Base-by-base conservation (phyloP, 2,888 invertebrate genomes). In the Argyresthia goedartella region DNA sequence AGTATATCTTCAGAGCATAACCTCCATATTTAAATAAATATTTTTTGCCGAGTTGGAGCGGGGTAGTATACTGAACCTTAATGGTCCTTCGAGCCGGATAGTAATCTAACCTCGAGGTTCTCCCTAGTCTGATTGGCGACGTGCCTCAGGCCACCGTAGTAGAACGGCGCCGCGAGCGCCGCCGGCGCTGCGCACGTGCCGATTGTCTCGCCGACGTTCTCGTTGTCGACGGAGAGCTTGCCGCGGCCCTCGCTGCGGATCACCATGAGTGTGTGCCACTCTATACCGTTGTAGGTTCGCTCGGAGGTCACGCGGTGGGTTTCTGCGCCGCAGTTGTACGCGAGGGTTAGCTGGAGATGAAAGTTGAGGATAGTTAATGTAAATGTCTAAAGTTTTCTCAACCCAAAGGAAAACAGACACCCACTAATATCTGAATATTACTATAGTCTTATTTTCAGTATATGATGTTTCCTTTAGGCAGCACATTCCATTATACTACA, bases 261-360 rank as follows among this genome's bases (percentile, higher is more conserved):
- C 61, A 96, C 89, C 10, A 88, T 88, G 0, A 93, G 90, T 0
- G 89, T 88, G 69, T 97, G 96, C 96, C 96, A 97, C 49, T 89
- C 76, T 0, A 91, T 91, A 68, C 95, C 94, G 64, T 92, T 92
- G 63, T 93, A 90, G 2, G 76, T 76, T 10, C 72, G 71, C 0
- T 81, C 63, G 0, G 93, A 91, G 9, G 82, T 73, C 0, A 96
- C 75, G 0, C 84, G 65, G 0, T 88, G 90, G 0, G 88, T 84
- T 7, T 90, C 90, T 0, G 88, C 88, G 15, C 94, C 94, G 63
- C 92, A 92, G 70, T 92, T 91, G 73, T 93, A 93, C 3, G 89
- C 77, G 67, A 91, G 93, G 60, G 91, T 81, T 0, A 95, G 68
- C 91, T 92, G 69, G 3, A 63, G 1, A 44, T 1, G 9, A 41